Percentiles rank a stretch among this genome's conserved stretches.
Evolutionary conservation across 2,888 invertebrate genomes (phyloP).

Genomic region (Temnothorax unifasciatus): DNA sequence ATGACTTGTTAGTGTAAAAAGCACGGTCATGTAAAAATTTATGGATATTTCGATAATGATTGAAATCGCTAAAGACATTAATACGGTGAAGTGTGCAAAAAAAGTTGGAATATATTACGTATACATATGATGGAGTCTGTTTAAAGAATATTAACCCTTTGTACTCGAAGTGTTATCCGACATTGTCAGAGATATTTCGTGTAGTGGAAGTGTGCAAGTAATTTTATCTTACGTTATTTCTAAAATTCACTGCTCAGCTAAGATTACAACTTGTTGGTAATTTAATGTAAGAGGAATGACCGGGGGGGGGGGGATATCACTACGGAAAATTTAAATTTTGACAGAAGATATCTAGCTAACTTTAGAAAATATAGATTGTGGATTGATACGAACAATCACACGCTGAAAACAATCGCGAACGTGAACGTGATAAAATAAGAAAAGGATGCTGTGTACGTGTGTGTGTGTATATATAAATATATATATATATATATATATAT

Average conservation of each 20-base stretch:
- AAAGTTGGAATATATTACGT: slow-evolving; percentile 10
- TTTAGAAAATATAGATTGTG: slow-evolving; percentile 37
- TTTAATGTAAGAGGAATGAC: slow-evolving; percentile 45
- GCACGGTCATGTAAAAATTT: neutral
- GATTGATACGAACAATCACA: slow-evolving; percentile 42
- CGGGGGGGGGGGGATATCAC: slow-evolving; percentile 5
- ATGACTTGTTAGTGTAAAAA: neutral
- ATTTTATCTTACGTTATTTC: slow-evolving; percentile 25
- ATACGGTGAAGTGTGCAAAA: neutral
- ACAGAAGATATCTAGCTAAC: slow-evolving; percentile 36
- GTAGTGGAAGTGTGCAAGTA: slow-evolving; percentile 29
- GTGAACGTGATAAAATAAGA: slow-evolving; percentile 33
- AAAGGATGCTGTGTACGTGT: slow-evolving; percentile 15
- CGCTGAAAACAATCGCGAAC: slow-evolving; percentile 30
- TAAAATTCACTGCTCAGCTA: slow-evolving; percentile 48
- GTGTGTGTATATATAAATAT: slow-evolving; percentile 8
- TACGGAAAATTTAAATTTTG: slow-evolving; percentile 34
- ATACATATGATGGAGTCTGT: slow-evolving; percentile 1
- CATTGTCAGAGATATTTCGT: slow-evolving; percentile 28
- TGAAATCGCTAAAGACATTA: slow-evolving; percentile 25
- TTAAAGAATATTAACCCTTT: slow-evolving; percentile 44
- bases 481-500: neutral
- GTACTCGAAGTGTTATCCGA: slow-evolving; percentile 42
- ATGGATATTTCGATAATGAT: slow-evolving; percentile 8
- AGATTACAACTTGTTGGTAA: slow-evolving; percentile 41